Percentiles rank a stretch among this genome's conserved stretches.
phyloP scores from a whole-genome alignment of 2,888 invertebrate genomes.

The Spialia ferax region DNA sequence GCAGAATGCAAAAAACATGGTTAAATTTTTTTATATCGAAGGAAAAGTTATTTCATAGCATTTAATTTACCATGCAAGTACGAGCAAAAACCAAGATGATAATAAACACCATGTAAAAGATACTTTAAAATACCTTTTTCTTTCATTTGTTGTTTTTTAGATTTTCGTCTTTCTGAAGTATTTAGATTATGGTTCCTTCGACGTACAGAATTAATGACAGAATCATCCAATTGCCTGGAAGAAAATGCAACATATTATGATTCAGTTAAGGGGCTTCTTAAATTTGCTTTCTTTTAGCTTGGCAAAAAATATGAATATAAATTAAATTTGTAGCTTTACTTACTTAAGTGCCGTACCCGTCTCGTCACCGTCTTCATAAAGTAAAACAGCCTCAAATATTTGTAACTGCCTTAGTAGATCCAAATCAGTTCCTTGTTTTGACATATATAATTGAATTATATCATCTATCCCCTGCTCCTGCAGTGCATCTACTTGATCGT shows the following conservation, averaged over 20 bases:
- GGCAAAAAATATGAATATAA: background rate
- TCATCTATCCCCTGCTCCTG: conserved; percentile 97
- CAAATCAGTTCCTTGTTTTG: conserved; percentile 96
- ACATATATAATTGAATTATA: conserved; percentile 95
- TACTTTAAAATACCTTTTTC: conserved; percentile 89
- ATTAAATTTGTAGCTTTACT: conserved; percentile 55
- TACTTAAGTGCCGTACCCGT: conserved; percentile 87
- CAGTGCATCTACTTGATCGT: conserved; percentile 98
- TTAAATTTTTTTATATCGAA: conserved; percentile 34
- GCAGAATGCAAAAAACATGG: conserved; percentile 43
- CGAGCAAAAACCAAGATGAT: conserved; percentile 45
- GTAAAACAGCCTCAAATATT: conserved; percentile 97
- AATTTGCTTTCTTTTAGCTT: too few relatives aligned
- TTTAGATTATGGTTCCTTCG: conserved; percentile 77
- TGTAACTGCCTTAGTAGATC: conserved; percentile 97
- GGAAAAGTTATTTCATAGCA: conserved; percentile 25
- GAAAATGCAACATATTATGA: conserved; percentile 1
- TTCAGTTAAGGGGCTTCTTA: background rate
- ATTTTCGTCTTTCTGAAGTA: conserved; percentile 91
- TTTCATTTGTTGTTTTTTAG: conserved; percentile 84
- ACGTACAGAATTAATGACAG: conserved; percentile 91
- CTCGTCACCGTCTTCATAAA: conserved; percentile 93
- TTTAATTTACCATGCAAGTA: conserved; percentile 39
- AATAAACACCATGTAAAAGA: background rate
- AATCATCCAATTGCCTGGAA: conserved; percentile 88